Evolutionary conservation across 2,888 invertebrate genomes (phyloP), one percentile per base, ranked within the genome.

Genomic region (Strigamia maritima): DNA sequence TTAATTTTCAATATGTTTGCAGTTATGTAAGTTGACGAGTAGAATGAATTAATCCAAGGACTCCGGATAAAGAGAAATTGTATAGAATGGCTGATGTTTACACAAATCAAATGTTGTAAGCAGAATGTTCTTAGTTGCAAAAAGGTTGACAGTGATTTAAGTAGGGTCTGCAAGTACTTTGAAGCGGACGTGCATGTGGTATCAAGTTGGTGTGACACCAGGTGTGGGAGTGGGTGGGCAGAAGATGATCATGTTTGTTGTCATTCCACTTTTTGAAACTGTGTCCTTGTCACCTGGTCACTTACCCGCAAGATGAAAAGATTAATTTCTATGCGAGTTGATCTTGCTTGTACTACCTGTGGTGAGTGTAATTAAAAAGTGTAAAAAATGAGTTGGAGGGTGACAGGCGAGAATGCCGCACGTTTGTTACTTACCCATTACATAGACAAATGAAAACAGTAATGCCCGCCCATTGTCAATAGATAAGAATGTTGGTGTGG

Each of bases 201-300:
- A 70, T 70, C 12, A 70, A 70, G 28, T 70, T 4, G 14, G 12
- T 12, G 70, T 28, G 70, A 70, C 70, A 70, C 70, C 24, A 70
- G 70, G 26, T 70, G 26, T 24, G 70, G 70, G 70, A 28, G 70
- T 70, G 54, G 54, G 54, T 54, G 54, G 54, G 54, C 54, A 6
- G 26, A 26, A 70, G 70, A 70, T 70, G 70, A 70, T 70, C 70
- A 70, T 70, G 70, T 70, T 70, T 70, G 70, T 70, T 70, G 70
- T 70, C 70, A 70, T 70, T 70, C 26, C 70, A 28, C 70, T 70
- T 70, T 65, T 70, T 70, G 70, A 70, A 28, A 28, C 26, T 70
- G 70, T 70, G 70, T 70, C 70, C 70, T 70, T 70, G 70, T 70
- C 70, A 70, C 70, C 70, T 70, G 70, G 70, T 70, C 70, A 70